Conservation (phyloP, 1,140 invertebrate genomes). For the Stenopsyche tienmushanensis region DNA sequence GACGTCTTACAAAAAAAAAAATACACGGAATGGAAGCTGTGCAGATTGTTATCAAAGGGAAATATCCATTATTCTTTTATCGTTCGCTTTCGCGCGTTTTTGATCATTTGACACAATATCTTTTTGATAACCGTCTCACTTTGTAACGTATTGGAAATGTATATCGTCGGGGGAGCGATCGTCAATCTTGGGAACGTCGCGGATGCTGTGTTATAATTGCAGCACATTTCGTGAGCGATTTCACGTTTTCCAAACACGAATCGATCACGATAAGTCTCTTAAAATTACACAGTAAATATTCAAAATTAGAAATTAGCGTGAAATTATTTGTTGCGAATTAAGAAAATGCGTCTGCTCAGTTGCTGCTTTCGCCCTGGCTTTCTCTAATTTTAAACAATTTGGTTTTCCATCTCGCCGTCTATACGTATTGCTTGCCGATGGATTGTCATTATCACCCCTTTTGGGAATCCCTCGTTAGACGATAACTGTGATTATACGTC, state of each 20-base stretch:
- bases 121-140: slow-evolving; percentile 22
- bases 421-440: not conserved
- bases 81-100: slow-evolving; percentile 10
- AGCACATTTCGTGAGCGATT: not conserved
- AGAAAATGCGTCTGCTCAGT: not conserved
- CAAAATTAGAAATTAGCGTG: too few relatives aligned
- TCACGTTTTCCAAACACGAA: not conserved
- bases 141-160: slow-evolving; percentile 12
- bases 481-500: too few relatives aligned
- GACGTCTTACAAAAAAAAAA: too few relatives aligned
- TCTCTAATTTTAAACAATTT: not conserved
- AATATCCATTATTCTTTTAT: slow-evolving; percentile 14
- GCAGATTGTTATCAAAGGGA: slow-evolving; percentile 25
- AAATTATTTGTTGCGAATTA: not conserved
- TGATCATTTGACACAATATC: slow-evolving; percentile 16
- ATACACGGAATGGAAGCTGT: too few relatives aligned
- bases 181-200: not conserved
- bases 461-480: too few relatives aligned
- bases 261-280: not conserved
- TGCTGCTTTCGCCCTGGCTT: not conserved
- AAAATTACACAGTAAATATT: too few relatives aligned
- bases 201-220: not conserved
- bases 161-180: not conserved
- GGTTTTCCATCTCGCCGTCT: not conserved
- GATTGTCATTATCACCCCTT: too few relatives aligned